These are phyloP conservation scores for Pteronura brasiliensis DNA, from an alignment of 2,113 vertebrate species.

Conservation along the genomic window DNA sequence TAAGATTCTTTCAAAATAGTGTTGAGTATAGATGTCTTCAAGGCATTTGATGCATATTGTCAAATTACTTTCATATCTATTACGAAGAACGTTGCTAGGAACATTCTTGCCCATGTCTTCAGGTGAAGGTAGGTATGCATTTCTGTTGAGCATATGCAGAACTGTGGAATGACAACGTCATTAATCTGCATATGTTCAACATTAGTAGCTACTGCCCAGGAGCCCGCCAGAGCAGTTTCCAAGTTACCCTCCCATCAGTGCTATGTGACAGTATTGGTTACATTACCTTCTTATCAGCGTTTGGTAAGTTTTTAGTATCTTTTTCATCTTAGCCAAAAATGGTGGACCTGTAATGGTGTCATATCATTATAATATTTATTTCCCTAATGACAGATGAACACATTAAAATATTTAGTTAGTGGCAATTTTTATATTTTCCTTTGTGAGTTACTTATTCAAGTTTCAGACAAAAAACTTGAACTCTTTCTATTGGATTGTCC, in stretches of 20 bases:
- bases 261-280: neutral
- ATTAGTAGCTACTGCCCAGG: neutral
- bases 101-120: neutral
- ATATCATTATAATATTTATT: neutral
- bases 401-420: neutral
- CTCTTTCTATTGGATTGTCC: too few species aligned
- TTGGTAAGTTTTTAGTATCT: neutral
- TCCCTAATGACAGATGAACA: neutral
- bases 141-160: neutral
- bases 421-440: neutral
- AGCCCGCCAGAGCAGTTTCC: neutral
- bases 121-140: neutral
- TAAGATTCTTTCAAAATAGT: neutral
- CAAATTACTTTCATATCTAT: neutral
- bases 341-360: neutral
- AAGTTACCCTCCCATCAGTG: neutral
- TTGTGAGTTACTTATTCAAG: neutral
- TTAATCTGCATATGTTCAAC: neutral
- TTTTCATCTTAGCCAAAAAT: neutral
- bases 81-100: neutral
- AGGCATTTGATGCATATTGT: neutral
- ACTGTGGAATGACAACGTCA: too few species aligned
- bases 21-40: neutral
- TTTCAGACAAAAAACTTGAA: too few species aligned
- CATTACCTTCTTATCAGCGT: neutral